Conservation (phyloP, 2,113 vertebrate genomes). For the Antigone vipio region DNA sequence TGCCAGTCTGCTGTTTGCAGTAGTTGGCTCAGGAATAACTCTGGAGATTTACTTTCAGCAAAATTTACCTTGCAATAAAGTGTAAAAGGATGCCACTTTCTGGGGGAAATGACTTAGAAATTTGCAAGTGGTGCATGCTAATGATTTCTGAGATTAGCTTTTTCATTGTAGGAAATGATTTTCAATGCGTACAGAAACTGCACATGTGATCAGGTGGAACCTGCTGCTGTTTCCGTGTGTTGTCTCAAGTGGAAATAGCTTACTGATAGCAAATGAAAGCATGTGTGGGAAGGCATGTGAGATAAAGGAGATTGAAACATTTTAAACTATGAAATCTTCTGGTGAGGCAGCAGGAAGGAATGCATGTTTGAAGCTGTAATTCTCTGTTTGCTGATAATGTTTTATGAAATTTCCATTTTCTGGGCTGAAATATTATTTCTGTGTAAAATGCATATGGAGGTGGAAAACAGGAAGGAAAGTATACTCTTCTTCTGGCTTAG, state of each 20-base stretch:
- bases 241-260: background rate
- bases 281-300: background rate
- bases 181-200: background rate
- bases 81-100: background rate
- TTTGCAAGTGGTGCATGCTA: background rate
- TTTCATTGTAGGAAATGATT: background rate
- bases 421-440: background rate
- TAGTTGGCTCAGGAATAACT: background rate
- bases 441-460: background rate
- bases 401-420: background rate
- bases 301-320: background rate
- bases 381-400: background rate
- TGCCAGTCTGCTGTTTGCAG: background rate
- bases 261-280: background rate
- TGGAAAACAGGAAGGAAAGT: background rate
- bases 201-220: background rate
- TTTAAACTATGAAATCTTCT: background rate
- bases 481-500: background rate
- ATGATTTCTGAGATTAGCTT: background rate
- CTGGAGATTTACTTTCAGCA: background rate
- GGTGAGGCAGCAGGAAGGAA: background rate
- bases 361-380: background rate
- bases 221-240: rapidly evolving
- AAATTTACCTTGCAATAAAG: background rate
- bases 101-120: background rate